Evolutionary conservation across 2,113 vertebrate genomes (phyloP).

Genomic region (Brachirus orientalis): DNA sequence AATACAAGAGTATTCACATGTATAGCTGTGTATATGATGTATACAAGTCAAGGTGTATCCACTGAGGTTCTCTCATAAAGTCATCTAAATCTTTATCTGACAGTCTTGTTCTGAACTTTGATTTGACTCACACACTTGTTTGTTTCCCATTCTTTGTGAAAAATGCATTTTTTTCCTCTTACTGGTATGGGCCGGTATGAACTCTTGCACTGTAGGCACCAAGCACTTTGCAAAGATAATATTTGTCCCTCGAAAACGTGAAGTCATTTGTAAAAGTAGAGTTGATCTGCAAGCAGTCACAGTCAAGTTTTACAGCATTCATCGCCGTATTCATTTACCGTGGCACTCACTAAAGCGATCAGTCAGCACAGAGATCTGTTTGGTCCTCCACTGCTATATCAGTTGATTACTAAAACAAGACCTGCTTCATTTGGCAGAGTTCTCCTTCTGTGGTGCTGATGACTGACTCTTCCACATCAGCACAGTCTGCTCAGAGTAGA

Average conservation of each 20-base stretch:
- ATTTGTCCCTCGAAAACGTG: slow-evolving; percentile 57
- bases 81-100: no score
- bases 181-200: no score
- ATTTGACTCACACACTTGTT: no score
- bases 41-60: no score
- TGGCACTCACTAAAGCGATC: slow-evolving; percentile 53
- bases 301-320: slow-evolving; percentile 45
- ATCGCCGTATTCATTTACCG: slow-evolving; percentile 62
- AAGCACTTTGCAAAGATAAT: slow-evolving; percentile 70
- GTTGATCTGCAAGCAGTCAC: slow-evolving; percentile 51
- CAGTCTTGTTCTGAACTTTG: no score
- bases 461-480: slow-evolving; percentile 29
- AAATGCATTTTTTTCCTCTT: no score
- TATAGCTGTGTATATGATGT: no score
- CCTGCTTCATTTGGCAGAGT: slow-evolving; percentile 47
- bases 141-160: no score
- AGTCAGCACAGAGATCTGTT: slow-evolving; percentile 56
- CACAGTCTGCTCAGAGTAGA: background rate
- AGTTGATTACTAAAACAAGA: slow-evolving; percentile 69
- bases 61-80: no score
- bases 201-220: slow-evolving; percentile 49
- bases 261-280: slow-evolving; percentile 53
- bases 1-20: no score
- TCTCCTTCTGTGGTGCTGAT: slow-evolving; percentile 44
- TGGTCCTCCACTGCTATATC: slow-evolving; percentile 60